A percentile compares a stretch with the other conserved stretches of the same genome.
Evolutionary conservation across 2,113 vertebrate species (phyloP).

Genomic region (Myotis davidii): DNA sequence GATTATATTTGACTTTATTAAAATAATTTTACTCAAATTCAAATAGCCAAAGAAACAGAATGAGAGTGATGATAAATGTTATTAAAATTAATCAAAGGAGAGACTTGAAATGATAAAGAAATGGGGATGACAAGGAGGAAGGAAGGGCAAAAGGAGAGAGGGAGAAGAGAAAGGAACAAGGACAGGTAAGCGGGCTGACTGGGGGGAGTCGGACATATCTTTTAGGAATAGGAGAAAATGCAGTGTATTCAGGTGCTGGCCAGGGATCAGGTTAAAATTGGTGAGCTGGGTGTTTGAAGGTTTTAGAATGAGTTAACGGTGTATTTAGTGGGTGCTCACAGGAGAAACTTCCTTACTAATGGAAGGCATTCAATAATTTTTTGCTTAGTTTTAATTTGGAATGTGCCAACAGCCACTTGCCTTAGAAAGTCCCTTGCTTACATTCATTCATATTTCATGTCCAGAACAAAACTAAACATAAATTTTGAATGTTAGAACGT

Average conservation of each 20-base stretch:
- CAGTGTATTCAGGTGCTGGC: neutral
- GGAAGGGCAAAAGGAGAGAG: neutral
- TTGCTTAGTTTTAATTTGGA: slow-evolving; percentile 7
- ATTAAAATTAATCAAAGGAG: neutral
- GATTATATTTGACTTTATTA: neutral
- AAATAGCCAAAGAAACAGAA: neutral
- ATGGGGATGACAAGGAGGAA: neutral
- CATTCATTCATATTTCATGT: neutral
- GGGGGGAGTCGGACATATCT: neutral
- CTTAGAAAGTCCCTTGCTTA: neutral
- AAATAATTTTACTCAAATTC: neutral
- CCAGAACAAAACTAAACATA: neutral
- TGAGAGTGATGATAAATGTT: neutral
- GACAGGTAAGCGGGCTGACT: rapidly evolving
- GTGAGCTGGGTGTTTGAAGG: neutral
- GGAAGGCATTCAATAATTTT: neutral
- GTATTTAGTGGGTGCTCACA: neutral
- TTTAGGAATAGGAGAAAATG: neutral
- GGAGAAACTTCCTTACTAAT: neutral
- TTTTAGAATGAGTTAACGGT: neutral
- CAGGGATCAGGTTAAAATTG: neutral
- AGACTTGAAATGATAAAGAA: neutral
- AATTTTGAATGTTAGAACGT: neutral
- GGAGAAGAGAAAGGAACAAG: neutral
- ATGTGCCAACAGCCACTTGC: neutral